Base-by-base conservation (phyloP, 2,888 invertebrate genomes). In the Morinoia aosen region DNA sequence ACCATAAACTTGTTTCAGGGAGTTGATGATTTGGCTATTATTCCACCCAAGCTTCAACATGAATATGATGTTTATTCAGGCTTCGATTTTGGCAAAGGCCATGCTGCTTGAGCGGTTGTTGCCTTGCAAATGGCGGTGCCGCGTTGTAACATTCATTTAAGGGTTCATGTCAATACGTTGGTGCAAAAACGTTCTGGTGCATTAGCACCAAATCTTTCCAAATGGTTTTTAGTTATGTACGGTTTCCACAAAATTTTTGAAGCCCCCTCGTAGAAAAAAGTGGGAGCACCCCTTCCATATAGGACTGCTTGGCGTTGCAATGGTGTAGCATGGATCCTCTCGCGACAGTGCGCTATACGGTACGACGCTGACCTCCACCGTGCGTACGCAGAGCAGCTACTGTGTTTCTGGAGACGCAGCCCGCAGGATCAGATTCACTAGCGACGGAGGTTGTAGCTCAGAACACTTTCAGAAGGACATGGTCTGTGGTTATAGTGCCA, bases 1-100 rank as follows among this genome's bases (percentile, higher is more conserved):
- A 94, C 94, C 94, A 94, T 94, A 57, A 94, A 57, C 94, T 94
- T 94, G 94, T 94, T 57, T 57, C 94, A 94, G 94, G 25, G 56
- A 57, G 58, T 94, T 39, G 11, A 94, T 48, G 94, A 94, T 94
- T 94, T 94, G 94, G n/a, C 39, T 94, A 39, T 57, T 93, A 2
- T 14, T 58, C 94, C 58, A 94, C 58, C 58, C 94, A 58, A 94
- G 94, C 58, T 94, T 57, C 94, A 94, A 5, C 14, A 57, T 94
- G 94, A 94, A 39, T 94, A 10, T 40, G 8, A 90, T 90, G 39
- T 90, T 90, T 40, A 40, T 16, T 40, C 90, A 4, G 40, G 90
- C 90, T 40, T 90, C 90, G 58, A 94, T 57, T 94, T 25, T 94
- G 94, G 39, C 94, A 94, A 58, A 48, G 57, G 5, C n/a, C n/a